Evolutionary conservation across 2,113 vertebrate species (phyloP), one percentile per base, ranked within the genome.

Genomic region (Chaenogobius annularis): DNA sequence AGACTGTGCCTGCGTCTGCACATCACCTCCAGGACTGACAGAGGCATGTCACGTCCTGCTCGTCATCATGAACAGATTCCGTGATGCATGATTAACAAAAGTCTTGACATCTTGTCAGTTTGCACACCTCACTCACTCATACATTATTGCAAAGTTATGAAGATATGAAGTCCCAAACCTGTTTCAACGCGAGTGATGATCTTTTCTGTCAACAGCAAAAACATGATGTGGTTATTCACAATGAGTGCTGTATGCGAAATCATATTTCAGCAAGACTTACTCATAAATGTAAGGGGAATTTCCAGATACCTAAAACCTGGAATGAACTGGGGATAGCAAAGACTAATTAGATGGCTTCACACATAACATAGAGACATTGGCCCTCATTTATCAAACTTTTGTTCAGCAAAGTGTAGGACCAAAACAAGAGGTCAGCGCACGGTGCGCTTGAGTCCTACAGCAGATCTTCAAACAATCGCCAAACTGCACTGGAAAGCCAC

Each of bases 251-350:
- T 26, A 52, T 7, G 11, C 20, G 0, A 10, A 2, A 10, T 35
- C 17, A 20, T 1, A 61, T 47, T 50, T 12, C 5, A 40, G 70
- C 0, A 75, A 1, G 2, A 96, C 97, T 95, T 95, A 99, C 97
- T 95, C 77, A 96, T 90, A 89, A 96, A 95, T 0, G 95, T 96
- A 50, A 96, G 84, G 19, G 96, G 96, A 70, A 98, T 97, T 90
- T 98, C 96, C 89, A 96, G 91, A 91, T 96, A 99, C 85, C 86
- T 94, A 88, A 94, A 96, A 58, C 96, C 95, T 74, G 92, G 90
- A 80, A 94, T 92, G 87, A 91, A 97, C 97, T 99, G 83, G 66
- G 88, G 92, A 84, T 69, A 82, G 48, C 75, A 73, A 82, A 79
- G 55, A 23, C n/a, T 47, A 13, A 43, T 75, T 74, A 69, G 7